Base-by-base conservation (phyloP, 53 echinoderm and acorn worm genomes). In the Echinarachnius parma region DNA sequence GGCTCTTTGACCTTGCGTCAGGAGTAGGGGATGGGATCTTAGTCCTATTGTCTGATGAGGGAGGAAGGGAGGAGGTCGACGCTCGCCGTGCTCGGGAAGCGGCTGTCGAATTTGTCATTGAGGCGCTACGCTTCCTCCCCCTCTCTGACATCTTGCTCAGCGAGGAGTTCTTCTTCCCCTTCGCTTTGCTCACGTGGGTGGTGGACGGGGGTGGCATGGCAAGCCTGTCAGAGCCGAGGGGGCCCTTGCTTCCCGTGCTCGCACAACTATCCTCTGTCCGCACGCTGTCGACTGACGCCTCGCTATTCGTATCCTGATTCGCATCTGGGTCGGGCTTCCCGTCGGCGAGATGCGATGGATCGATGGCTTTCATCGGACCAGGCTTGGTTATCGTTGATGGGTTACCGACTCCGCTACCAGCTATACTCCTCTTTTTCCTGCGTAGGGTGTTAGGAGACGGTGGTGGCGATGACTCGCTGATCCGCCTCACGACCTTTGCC, bases 171-270 rank as follows among this genome's bases (percentile, higher is more conserved):
- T 75, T 82, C 13, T 26, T 34, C 9, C 42, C 65, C 58, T 64
- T 82, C 47, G 82, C 15, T 34, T 75, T 82, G 34, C 61, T 55
- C 2, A 89, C 57, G 18, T 53, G 33, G 14, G 84, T 61, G 1
- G 84, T 47, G 21, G 59, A 3, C 16, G 89, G 89, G 24, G 89
- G 89, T 20, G 89, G 89, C 89, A 89, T 89, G 22, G 84, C 77
- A 13, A 84, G 50, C 28, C 48, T 77, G 46, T 89, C 89, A 0
- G 67, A 61, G 16, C 31, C 61, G 5, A n/a, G 27, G 21, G 27
- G 13, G 2, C 4, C 14, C 14, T 9, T 52, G 48, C 52, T 48
- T 2, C 21, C 25, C 32, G 31, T 53, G 28, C 26, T 37, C 2
- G 34, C 16, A 16, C 55, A 55, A 72, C 56, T 57, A 4, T 56